Evolutionary conservation across 2,888 invertebrate species (phyloP), one percentile per base, ranked within the genome.

Genomic region (Pardosa pseudoannulata): DNA sequence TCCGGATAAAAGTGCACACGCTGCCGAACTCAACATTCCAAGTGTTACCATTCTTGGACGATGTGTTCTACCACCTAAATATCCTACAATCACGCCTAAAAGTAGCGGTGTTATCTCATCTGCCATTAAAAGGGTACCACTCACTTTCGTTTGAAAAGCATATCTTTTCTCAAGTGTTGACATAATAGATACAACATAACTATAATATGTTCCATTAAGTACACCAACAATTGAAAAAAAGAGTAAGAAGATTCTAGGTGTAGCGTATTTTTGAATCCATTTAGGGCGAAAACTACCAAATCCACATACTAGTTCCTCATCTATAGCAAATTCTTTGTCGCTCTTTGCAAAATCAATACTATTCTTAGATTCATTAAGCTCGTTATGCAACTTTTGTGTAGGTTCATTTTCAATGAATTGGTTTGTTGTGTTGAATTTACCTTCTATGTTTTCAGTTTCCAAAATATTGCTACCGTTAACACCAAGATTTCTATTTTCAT

Each of bases 241-340:
- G n/a, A 88, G 36, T 6, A 88, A 39, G 62, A 82, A 89, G 11
- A 82, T 39, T 41, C 75, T 70, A 0, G 89, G 88, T 71, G 68
- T 87, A 27, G 88, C 88, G 32, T 78, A 89, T 64, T 32, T 50
- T 70, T 89, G 89, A 11, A 89, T 68, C 79, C 87, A 89, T 50
- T 39, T 41, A 6, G 89, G 89, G 46, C 87, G 72, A 79, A 87
- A 89, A 29, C 56, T 56, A 11, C 89, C 85, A 31, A 89, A 46
- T 13, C 89, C 89, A 79, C 89, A 89, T 19, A 36, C 19, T 0
- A 68, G 68, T 7, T 82, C 79, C 11, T 41, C 36, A 79, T 79
- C 71, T 1, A 56, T 70, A n/a, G 68, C 67, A 9, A 7, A 5
- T 7, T 36, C 36, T 36, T 36, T 36, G 36, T 5, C 9, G 36